These are phyloP conservation scores for Drosophila subquinaria DNA, from an alignment of 2,888 invertebrate genomes.

Conservation along the genomic window DNA sequence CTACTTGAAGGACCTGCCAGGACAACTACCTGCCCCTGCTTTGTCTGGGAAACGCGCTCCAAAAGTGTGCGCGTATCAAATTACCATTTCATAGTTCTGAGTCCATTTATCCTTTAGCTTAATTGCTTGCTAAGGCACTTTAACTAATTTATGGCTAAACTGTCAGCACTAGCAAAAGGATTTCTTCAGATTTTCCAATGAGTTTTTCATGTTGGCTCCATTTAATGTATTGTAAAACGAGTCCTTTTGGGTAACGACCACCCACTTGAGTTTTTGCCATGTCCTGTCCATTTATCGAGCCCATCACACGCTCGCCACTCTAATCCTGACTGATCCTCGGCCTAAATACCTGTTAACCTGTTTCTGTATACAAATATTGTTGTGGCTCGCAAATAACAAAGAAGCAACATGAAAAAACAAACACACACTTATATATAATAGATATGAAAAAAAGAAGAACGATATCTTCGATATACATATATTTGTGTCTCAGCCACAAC, in stretches of 20 bases:
- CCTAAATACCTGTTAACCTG: constrained; percentile 75
- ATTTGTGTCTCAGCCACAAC: constrained; percentile 61
- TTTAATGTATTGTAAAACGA: background rate
- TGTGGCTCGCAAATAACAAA: constrained; percentile 47
- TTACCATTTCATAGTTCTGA: constrained; percentile 53
- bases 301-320: constrained; percentile 28
- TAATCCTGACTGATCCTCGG: constrained; percentile 70
- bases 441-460: constrained; percentile 1
- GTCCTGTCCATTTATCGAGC: constrained; percentile 23
- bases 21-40: constrained; percentile 44
- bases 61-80: constrained; percentile 78
- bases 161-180: constrained; percentile 18
- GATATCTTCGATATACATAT: constrained; percentile 23
- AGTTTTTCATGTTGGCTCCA: constrained; percentile 29
- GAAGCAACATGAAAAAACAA: constrained; percentile 2
- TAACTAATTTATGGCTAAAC: constrained; percentile 53
- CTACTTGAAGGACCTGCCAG: background rate
- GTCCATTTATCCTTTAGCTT: constrained; percentile 23
- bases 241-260: constrained; percentile 40
- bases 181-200: constrained; percentile 20
- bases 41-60: constrained; percentile 53
- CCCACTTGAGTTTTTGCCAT: constrained; percentile 57
- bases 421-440: constrained; percentile 3
- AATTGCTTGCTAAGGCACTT: constrained; percentile 42
- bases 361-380: constrained; percentile 61